A percentile compares a stretch with the other conserved stretches of the same genome.
Evolutionary conservation across 2,113 vertebrate species (phyloP).

Genomic region (Mugil cephalus): DNA sequence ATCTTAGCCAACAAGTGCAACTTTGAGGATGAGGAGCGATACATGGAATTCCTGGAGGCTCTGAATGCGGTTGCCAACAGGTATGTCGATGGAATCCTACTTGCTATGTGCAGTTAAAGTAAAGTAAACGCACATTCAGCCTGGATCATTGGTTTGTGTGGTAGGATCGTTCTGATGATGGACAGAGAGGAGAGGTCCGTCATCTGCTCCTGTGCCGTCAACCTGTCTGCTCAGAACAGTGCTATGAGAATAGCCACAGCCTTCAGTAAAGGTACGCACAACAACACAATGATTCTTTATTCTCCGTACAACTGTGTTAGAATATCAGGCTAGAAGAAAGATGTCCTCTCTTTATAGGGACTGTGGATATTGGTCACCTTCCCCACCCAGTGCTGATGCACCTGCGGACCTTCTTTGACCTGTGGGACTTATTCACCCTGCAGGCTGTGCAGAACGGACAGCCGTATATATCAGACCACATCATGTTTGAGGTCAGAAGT

Average conservation of each 20-base stretch:
- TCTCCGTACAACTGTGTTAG: background rate
- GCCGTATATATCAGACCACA: conserved; percentile 87
- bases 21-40: conserved; percentile 90
- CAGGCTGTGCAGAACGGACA: conserved; percentile 89
- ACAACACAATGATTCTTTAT: too few species aligned
- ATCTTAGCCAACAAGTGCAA: conserved; percentile 91
- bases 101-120: background rate
- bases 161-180: conserved; percentile 90
- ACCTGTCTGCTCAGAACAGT: conserved; percentile 82
- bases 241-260: conserved; percentile 91
- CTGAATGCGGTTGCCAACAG: conserved; percentile 91
- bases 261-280: conserved; percentile 90
- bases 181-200: conserved; percentile 89
- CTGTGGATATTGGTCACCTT: conserved; percentile 88
- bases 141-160: too few species aligned
- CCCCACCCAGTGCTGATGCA: conserved; percentile 92
- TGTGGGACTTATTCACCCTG: conserved; percentile 87
- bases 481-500: conserved; percentile 83
- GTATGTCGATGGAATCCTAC: background rate
- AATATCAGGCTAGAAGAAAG: background rate
- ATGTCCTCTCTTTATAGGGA: conserved; percentile 79
- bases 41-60: conserved; percentile 88
- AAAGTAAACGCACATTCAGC: too few species aligned
- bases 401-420: conserved; percentile 92
- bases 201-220: conserved; percentile 78